Percentiles rank a stretch among this genome's conserved stretches.
Evolutionary conservation across 2,113 vertebrate genomes (phyloP).

Genomic region (Ageneiosus marmoratus): DNA sequence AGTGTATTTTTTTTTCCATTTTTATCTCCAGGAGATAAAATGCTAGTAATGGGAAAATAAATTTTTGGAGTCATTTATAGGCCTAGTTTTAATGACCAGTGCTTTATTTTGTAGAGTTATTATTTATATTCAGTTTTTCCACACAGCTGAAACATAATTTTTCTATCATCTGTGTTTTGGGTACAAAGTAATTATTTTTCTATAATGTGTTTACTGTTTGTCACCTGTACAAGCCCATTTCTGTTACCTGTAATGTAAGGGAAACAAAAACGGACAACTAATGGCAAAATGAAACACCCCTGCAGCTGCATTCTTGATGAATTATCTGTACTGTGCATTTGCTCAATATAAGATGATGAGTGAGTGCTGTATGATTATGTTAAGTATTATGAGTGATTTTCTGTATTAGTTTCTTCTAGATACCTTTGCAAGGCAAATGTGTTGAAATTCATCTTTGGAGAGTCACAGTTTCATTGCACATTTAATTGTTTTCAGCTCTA

Average conservation of each 20-base stretch:
- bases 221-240: not conserved
- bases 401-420: not conserved
- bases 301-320: not conserved
- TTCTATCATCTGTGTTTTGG: not conserved
- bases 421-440: not conserved
- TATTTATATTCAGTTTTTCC: not conserved
- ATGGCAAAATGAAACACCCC: not conserved
- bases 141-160: not conserved
- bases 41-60: too few relatives aligned
- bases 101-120: not conserved
- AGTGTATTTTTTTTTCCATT: too few relatives aligned
- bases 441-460: not conserved
- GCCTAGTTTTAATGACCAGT: not conserved
- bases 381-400: not conserved
- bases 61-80: not conserved
- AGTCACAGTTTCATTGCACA: conserved; percentile 6
- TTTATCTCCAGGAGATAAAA: too few relatives aligned
- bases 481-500: not conserved
- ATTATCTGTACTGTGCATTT: not conserved
- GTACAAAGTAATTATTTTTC: not conserved
- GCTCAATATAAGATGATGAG: not conserved
- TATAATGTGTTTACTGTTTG: not conserved
- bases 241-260: not conserved
- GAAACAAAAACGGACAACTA: not conserved
- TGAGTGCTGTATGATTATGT: not conserved